A percentile compares a stretch with the other conserved stretches of the same genome.
Conservation (phyloP, 2,113 vertebrate species). For the Melozone crissalis region DNA sequence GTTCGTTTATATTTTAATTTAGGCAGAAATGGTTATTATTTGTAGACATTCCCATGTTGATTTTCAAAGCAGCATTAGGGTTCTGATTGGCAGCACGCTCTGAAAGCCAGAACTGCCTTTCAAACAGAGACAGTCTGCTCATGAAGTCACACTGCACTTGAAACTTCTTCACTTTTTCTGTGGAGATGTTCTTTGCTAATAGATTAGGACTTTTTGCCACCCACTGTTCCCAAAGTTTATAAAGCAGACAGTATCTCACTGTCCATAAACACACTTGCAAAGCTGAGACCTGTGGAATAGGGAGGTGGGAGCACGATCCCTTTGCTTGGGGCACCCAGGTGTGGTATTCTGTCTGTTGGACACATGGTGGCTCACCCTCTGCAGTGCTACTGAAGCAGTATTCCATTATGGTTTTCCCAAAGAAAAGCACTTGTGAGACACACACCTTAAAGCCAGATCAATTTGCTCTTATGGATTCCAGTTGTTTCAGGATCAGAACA, state of each 20-base stretch:
- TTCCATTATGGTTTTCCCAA: constrained; percentile 3
- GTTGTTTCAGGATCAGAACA: constrained; percentile 49
- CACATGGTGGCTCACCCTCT: background rate
- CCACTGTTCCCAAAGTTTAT: background rate
- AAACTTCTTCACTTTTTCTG: background rate
- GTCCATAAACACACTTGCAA: background rate
- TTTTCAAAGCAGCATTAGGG: background rate
- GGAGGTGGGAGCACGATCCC: background rate
- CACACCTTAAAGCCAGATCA: constrained; percentile 15
- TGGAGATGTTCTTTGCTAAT: background rate
- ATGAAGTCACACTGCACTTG: background rate
- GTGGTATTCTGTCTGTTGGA: background rate
- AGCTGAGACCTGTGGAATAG: background rate
- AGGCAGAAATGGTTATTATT: background rate
- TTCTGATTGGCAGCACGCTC: accelerated
- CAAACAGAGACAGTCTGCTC: background rate
- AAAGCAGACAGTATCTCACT: background rate
- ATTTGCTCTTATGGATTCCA: constrained; percentile 63
- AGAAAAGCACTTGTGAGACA: constrained; percentile 29
- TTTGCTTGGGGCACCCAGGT: background rate
- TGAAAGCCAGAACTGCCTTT: background rate
- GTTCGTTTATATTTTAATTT: constrained; percentile 46
- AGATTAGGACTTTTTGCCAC: background rate
- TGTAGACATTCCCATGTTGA: constrained; percentile 17
- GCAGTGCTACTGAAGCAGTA: background rate